phyloP scores from a whole-genome alignment of 2,113 vertebrate genomes.

The Orthonyx spaldingii region DNA sequence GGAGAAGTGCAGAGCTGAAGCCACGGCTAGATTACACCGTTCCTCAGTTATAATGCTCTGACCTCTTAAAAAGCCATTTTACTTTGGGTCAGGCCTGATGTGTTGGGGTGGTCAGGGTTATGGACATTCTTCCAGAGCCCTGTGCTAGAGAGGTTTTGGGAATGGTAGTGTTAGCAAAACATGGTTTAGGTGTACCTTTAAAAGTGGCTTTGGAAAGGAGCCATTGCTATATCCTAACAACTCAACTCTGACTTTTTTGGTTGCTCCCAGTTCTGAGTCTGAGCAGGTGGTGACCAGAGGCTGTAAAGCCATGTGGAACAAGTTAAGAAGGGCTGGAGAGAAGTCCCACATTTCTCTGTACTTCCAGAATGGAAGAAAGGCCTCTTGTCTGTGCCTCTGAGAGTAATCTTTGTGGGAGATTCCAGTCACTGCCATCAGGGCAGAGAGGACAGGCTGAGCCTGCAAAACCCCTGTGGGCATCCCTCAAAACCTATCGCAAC shows the following conservation, averaged over 20 bases:
- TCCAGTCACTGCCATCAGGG: background rate
- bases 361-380: background rate
- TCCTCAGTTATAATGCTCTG: background rate
- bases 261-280: background rate
- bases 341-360: background rate
- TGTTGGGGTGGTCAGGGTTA: background rate
- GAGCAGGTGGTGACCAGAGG: background rate
- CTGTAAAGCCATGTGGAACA: background rate
- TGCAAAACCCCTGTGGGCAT: background rate
- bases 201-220: background rate
- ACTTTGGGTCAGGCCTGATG: background rate
- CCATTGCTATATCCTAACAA: background rate
- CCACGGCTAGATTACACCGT: background rate
- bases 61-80: background rate
- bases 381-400: background rate
- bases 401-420: background rate
- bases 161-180: background rate
- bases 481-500: background rate
- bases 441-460: background rate
- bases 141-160: background rate
- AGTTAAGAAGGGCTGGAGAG: background rate
- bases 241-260: background rate
- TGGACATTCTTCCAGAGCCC: background rate
- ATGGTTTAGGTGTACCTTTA: background rate
- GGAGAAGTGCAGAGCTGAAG: background rate